Percentiles rank a stretch among this genome's conserved stretches.
Evolutionary conservation across 1,140 invertebrate genomes (phyloP).

Genomic region (Eriocheir sinensis): DNA sequence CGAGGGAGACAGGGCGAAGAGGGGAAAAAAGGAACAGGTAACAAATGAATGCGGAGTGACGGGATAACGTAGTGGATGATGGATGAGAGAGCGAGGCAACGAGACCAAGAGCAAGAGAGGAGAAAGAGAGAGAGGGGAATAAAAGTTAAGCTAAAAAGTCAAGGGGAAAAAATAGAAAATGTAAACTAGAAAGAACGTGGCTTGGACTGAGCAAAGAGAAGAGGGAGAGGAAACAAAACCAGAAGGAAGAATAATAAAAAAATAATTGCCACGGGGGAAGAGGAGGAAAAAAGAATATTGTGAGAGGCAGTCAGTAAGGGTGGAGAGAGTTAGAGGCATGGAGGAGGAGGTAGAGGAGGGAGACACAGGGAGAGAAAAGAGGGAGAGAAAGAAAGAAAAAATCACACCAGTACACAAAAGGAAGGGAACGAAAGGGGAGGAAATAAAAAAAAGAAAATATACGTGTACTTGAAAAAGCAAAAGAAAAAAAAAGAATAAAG

Average conservation of each 20-base stretch:
- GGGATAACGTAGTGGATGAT: no score
- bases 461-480: no score
- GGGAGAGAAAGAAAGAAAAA: not conserved
- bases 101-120: constrained; percentile 51
- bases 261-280: constrained; percentile 20
- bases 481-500: not conserved
- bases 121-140: constrained; percentile 39
- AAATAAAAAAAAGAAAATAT: not conserved
- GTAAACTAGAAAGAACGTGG: not conserved
- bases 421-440: not conserved
- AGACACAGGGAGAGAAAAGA: not conserved
- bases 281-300: constrained; percentile 27
- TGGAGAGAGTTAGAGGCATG: not conserved
- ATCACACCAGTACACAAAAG: not conserved
- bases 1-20: constrained; percentile 41
- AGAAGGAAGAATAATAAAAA: constrained; percentile 19
- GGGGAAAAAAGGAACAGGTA: not conserved
- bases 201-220: constrained; percentile 1
- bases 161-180: not conserved
- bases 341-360: not conserved
- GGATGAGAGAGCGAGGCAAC: constrained; percentile 49
- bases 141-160: not conserved
- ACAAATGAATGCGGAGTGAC: not conserved
- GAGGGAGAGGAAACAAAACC: constrained; percentile 24
- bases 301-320: constrained; percentile 24